A percentile compares a stretch with the other conserved stretches of the same genome.
These are phyloP conservation scores for Morone saxatilis DNA, from an alignment of 2,113 vertebrate species.

Conservation along the genomic window DNA sequence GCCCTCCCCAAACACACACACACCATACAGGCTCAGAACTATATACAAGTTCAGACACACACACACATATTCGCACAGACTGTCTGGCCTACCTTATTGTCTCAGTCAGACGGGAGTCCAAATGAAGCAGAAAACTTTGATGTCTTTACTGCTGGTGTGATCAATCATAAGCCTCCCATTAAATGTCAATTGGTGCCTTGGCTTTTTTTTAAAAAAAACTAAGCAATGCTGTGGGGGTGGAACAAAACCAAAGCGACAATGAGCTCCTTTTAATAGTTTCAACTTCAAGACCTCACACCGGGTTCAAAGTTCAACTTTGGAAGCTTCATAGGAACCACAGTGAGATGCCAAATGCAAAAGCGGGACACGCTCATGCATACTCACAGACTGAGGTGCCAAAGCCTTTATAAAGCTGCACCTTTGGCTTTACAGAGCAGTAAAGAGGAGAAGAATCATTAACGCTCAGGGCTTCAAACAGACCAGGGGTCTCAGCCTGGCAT, in stretches of 20 bases:
- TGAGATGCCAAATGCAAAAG: constrained; percentile 53
- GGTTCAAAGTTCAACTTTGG: constrained; percentile 77
- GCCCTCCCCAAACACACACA: constrained; percentile 33
- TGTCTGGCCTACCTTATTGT: constrained; percentile 76
- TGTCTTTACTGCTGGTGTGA: constrained; percentile 76
- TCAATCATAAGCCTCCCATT: constrained; percentile 77
- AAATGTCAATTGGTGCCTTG: constrained; percentile 72
- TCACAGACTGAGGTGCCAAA: constrained; percentile 73
- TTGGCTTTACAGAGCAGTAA: constrained; percentile 78
- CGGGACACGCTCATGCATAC: constrained; percentile 1
- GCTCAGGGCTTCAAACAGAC: constrained; percentile 75
- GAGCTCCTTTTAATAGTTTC: constrained; percentile 73
- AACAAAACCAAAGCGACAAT: constrained; percentile 61
- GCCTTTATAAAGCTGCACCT: constrained; percentile 78
- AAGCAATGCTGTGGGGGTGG: constrained; percentile 30
- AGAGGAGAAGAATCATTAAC: constrained; percentile 81
- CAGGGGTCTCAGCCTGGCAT: constrained; percentile 57
- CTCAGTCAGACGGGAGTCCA: constrained; percentile 69
- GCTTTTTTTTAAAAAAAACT: constrained; percentile 13
- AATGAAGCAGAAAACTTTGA: constrained; percentile 79
- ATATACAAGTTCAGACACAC: constrained; percentile 35
- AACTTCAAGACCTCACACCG: constrained; percentile 64
- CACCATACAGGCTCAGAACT: constrained; percentile 33
- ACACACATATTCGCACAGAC: constrained; percentile 16
- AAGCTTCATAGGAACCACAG: constrained; percentile 74